Percentiles rank a stretch among this genome's conserved stretches.
Conservation (phyloP, 2,797 vertebrate species). For the Gorsachius magnificus region DNA sequence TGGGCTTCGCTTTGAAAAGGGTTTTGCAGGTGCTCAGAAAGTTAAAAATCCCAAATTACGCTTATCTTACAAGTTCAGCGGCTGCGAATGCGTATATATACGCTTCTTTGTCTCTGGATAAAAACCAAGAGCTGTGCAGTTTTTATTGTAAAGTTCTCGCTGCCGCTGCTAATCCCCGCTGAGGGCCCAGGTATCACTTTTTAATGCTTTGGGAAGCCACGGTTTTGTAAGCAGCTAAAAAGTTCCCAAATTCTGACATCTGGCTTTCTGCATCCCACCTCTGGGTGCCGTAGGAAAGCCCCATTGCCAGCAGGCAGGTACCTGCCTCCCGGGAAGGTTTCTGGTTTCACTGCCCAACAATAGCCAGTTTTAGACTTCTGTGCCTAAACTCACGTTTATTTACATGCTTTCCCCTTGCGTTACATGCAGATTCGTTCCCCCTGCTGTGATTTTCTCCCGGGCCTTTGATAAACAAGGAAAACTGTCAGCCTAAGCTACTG, state of each 20-base stretch:
- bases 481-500: rapidly evolving
- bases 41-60: not conserved
- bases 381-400: not conserved
- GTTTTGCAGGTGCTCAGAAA: not conserved
- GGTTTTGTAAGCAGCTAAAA: not conserved
- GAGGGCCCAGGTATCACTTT: not conserved
- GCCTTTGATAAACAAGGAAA: not conserved
- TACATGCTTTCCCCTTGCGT: not conserved
- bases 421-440: not conserved
- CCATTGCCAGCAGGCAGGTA: not conserved
- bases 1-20: rapidly evolving
- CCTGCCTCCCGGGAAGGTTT: not conserved
- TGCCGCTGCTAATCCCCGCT: not conserved
- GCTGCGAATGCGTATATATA: rapidly evolving
- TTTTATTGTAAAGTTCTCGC: not conserved
- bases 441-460: not conserved
- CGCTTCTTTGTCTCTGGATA: not conserved
- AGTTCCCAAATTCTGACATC: not conserved
- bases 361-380: not conserved
- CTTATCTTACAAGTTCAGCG: not conserved
- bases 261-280: not conserved
- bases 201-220: not conserved
- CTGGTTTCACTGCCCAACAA: not conserved
- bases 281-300: not conserved
- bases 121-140: rapidly evolving